Base-by-base conservation (phyloP, 2,113 vertebrate species). In the Monarcha castaneiventris region DNA sequence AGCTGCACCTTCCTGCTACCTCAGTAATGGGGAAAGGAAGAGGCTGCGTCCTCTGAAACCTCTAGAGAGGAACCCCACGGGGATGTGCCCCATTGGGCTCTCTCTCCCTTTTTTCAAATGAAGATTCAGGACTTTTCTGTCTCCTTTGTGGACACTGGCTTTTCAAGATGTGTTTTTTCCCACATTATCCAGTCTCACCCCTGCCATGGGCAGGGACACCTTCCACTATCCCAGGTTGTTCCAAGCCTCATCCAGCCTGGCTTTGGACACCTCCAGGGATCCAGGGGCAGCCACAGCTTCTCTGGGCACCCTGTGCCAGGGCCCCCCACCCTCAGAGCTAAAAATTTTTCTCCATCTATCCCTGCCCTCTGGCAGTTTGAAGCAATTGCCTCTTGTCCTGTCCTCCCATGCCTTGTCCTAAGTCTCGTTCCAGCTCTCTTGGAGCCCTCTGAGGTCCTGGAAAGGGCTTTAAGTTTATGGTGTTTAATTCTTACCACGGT, bases 201-300 rank as follows among this genome's bases (percentile, higher is more conserved):
- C 14, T 35, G 35, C 44, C 7, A 22, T 14, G 32, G 29, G 3
- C 13, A 44, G 4, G 35, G 21, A 35, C 27, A 13, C 2, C 4
- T 69, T 10, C 15, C 0, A 2, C 27, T 29, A 1, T 7, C 7
- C 39, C 48, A 25, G 15, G 22, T 0, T 61, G 39, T 5, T 46
- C 46, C 37, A 43, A 75, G 20, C 30, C 35, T 13, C 0, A 0
- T 56, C n/a, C 32, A 44, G 0, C 7, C 4, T 62, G 39, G 6
- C 23, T 15, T 39, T 29, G 29, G 15, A 3, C 29, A 39, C 39
- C 69, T 8, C 26, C 44, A 77, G 43, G 30, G 29, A 49, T 32
- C 11, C 54, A 68, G 72, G 21, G 7, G 11, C 37, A 77, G 32
- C 54, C 72, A 52, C 44, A 77, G 54, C 46, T 68, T 13, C 27